A percentile compares a stretch with the other conserved stretches of the same genome.
phyloP scores from a whole-genome alignment of 2,113 vertebrate genomes.

The Dermatemys mawii region DNA sequence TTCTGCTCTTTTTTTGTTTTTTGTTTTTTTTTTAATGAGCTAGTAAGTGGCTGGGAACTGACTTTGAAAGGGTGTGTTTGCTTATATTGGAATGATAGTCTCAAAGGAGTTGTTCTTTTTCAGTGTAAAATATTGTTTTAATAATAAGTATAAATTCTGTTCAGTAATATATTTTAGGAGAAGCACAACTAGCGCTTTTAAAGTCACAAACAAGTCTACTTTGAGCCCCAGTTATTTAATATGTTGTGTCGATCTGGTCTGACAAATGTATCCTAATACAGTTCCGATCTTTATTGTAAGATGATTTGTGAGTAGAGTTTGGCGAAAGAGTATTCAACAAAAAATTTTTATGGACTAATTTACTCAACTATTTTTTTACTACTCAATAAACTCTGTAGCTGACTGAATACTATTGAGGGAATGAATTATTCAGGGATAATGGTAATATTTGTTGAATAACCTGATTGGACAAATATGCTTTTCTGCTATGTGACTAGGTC shows the following conservation, averaged over 20 bases:
- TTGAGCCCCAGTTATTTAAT: background rate
- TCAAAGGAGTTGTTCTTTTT: conserved; percentile 15
- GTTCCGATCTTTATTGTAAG: background rate
- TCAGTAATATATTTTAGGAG: conserved; percentile 9
- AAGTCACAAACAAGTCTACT: background rate
- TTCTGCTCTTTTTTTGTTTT: background rate
- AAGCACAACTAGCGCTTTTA: conserved; percentile 24
- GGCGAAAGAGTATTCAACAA: background rate
- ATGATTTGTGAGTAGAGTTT: background rate
- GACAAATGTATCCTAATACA: background rate
- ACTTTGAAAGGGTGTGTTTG: conserved; percentile 22
- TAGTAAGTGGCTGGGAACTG: background rate
- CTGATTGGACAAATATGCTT: background rate
- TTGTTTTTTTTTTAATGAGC: too few relatives aligned
- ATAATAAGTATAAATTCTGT: conserved; percentile 34
- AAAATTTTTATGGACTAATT: background rate
- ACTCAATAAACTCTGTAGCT: background rate
- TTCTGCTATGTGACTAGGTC: background rate
- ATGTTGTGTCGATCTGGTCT: background rate
- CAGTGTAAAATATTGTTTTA: conserved; percentile 32
- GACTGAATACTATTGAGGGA: background rate
- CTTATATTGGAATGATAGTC: background rate
- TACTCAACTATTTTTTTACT: background rate
- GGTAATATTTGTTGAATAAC: background rate
- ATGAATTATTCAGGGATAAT: background rate